Evolutionary conservation across 2,113 vertebrate genomes (phyloP), one percentile per base, ranked within the genome.

Genomic region (Lathamus discolor): DNA sequence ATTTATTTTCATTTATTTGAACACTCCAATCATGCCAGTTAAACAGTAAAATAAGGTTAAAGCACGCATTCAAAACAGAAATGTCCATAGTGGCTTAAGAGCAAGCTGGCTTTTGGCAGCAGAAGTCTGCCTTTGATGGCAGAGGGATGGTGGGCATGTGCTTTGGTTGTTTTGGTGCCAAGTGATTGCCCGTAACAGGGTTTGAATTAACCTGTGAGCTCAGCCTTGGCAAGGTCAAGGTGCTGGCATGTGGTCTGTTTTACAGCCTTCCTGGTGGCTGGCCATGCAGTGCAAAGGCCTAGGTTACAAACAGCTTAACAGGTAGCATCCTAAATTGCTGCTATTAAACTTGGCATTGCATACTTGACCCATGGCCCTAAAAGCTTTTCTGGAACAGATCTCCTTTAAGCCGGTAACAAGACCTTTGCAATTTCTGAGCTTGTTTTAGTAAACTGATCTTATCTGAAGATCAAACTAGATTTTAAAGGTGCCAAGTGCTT

Each of bases 391-490:
- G 91, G 64, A 84, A 17, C 55, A 28, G 33, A 3, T 92, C 66
- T 79, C 52, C 83, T 88, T 46, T 44, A 66, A 80, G 57, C 35
- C 0, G 0, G 17, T 52, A 83, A 92, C 0, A 1, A 89, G 73
- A 87, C 74, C 91, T 92, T 92, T 95, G 91, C 90, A 91, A 91
- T 90, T 95, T 27, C 87, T 29, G 59, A 25, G 68, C 86, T 93
- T 82, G 48, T 91, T 95, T 93, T 84, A 91, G 69, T 16, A 37
- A 88, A 79, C 48, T 57, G 90, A 86, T 95, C 88, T 96, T 96
- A 97, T 94, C 92, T 92, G 83, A 18, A 69, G 81, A 79, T 96
- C 67, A 76, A 83, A 94, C 91, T 92, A 84, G 83, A 85, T 91
- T 93, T 86, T 87, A 62, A 88, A 88, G 46, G 86, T 93, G 96